Conservation (phyloP, 2,113 vertebrate species). For the Procavia capensis region DNA sequence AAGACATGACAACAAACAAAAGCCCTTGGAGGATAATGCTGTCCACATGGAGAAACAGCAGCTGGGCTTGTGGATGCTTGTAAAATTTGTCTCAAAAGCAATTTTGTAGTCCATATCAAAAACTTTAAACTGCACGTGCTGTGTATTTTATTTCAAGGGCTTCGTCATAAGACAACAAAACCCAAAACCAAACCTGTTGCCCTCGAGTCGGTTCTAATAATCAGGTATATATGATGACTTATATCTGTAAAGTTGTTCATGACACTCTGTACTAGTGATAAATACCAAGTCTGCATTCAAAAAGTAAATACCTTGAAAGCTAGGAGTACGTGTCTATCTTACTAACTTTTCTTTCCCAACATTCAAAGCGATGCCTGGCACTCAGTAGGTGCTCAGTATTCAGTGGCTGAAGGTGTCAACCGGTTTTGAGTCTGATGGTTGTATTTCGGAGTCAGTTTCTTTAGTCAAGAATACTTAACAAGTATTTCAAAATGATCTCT, state of each 20-base stretch:
- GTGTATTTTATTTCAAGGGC: slow-evolving; percentile 10
- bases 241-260: neutral
- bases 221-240: neutral
- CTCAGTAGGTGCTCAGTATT: neutral
- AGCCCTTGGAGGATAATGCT: neutral
- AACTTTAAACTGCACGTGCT: neutral
- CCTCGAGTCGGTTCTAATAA: no score
- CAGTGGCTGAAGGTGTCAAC: neutral
- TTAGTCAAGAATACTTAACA: neutral
- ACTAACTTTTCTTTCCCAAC: neutral
- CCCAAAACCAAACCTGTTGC: no score
- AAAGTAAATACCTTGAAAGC: neutral
- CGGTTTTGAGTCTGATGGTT: neutral
- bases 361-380: neutral
- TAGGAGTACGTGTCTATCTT: neutral
- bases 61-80: neutral
- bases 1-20: neutral
- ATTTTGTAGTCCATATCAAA: neutral
- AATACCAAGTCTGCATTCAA: neutral
- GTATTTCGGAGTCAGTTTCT: neutral
- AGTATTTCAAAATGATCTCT: neutral
- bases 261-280: neutral
- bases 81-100: neutral
- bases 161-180: neutral
- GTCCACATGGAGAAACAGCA: neutral